Evolutionary conservation across 1,140 invertebrate genomes (phyloP).

Genomic region (Diplogasteroides magnus): DNA sequence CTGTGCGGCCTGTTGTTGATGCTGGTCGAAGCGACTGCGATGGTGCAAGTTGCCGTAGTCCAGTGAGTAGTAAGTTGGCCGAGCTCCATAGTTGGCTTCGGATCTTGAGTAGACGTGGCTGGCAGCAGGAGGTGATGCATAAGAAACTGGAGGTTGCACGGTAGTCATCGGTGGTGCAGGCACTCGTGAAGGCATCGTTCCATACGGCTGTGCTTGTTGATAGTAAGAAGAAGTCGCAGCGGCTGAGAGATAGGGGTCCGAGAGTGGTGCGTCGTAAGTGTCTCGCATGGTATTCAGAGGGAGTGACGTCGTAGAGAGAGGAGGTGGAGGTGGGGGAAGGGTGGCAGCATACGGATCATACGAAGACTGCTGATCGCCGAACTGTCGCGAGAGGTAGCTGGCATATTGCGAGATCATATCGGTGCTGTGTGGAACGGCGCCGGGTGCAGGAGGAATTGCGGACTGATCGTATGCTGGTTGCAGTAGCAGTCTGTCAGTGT

Average conservation of each 20-base stretch:
- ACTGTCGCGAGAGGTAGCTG: conserved; percentile 52
- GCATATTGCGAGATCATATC: conserved; percentile 49
- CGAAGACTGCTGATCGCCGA: conserved; percentile 27
- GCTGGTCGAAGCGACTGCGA: too few relatives aligned
- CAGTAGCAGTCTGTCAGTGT: conserved; percentile 1
- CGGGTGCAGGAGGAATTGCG: not conserved
- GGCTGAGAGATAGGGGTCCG: conserved; percentile 14
- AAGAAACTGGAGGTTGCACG: too few relatives aligned
- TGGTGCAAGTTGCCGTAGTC: conserved; percentile 44
- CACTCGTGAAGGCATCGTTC: too few relatives aligned
- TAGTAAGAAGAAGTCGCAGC: too few relatives aligned
- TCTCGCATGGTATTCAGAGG: too few relatives aligned
- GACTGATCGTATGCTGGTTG: too few relatives aligned
- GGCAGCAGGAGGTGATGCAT: conserved; percentile 14
- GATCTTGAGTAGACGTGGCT: conserved; percentile 38
- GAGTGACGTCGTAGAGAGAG: too few relatives aligned
- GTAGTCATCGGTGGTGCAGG: too few relatives aligned
- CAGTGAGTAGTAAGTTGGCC: conserved; percentile 32
- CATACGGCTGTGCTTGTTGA: too few relatives aligned
- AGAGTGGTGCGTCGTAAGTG: conserved; percentile 21
- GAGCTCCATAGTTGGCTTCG: conserved; percentile 44
- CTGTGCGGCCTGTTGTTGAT: not conserved
- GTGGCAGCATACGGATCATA: conserved; percentile 12
- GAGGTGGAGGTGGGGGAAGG: conserved; percentile 12
- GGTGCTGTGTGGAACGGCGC: not conserved